Conservation (phyloP, 2,888 invertebrate species). For the Serripes groenlandicus region DNA sequence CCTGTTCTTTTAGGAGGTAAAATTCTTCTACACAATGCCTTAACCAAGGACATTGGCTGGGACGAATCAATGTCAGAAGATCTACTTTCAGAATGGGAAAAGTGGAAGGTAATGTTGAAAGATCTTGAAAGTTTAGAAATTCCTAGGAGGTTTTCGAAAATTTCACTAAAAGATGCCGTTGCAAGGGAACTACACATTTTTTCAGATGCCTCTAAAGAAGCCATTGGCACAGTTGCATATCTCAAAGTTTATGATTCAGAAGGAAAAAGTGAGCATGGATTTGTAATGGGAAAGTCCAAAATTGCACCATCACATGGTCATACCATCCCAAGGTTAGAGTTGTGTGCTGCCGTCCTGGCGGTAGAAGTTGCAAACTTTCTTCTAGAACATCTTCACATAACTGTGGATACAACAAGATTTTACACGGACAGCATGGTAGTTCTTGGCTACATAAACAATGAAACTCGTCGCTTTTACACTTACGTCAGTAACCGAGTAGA, state of each 20-base stretch:
- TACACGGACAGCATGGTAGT: slow-evolving; percentile 62
- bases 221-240: slow-evolving; percentile 69
- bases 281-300: slow-evolving; percentile 58
- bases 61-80: slow-evolving; percentile 53
- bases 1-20: slow-evolving; percentile 56
- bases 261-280: neutral
- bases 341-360: slow-evolving; percentile 14
- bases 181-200: slow-evolving; percentile 60
- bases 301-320: slow-evolving; percentile 58
- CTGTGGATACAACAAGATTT: slow-evolving; percentile 7
- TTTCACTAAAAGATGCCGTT: neutral
- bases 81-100: slow-evolving; percentile 36
- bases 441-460: slow-evolving; percentile 55
- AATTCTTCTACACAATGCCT: slow-evolving; percentile 44
- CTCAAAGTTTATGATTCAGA: slow-evolving; percentile 2
- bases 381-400: slow-evolving; percentile 42
- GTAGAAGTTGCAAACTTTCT: slow-evolving; percentile 1
- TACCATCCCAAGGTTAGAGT: too few species aligned
- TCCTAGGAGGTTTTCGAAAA: slow-evolving; percentile 43
- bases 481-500: slow-evolving; percentile 61
- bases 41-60: slow-evolving; percentile 43
- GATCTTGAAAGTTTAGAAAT: slow-evolving; percentile 38
- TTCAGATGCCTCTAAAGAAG: slow-evolving; percentile 70
- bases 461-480: slow-evolving; percentile 43
- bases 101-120: slow-evolving; percentile 56